Percentiles rank a stretch among this genome's conserved stretches.
Evolutionary conservation across 2,797 vertebrate genomes (phyloP).

Genomic region (Martes flavigula): DNA sequence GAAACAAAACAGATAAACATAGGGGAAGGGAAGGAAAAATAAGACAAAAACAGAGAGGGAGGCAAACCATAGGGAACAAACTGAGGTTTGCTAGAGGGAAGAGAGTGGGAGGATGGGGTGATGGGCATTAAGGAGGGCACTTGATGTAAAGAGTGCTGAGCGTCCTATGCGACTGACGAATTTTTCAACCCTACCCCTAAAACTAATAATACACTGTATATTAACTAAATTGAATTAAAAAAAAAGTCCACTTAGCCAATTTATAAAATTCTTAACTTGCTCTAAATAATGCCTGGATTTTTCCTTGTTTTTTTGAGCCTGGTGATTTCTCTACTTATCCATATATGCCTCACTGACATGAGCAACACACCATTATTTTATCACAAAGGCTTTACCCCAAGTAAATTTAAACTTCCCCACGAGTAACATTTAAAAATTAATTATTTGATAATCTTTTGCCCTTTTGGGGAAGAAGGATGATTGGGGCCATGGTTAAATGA

Average conservation of each 20-base stretch:
- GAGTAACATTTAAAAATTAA: background rate
- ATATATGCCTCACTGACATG: background rate
- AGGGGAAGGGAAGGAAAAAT: background rate
- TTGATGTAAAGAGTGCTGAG: background rate
- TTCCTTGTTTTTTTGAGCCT: background rate
- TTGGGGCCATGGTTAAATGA: background rate
- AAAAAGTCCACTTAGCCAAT: background rate
- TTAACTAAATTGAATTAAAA: background rate
- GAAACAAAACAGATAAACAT: background rate
- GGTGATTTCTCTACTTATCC: background rate
- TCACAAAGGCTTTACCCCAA: background rate
- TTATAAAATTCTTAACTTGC: background rate
- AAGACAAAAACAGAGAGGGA: background rate
- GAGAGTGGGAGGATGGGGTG: background rate
- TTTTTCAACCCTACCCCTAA: background rate
- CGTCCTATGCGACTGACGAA: background rate
- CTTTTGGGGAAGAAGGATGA: background rate
- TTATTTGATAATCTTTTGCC: background rate
- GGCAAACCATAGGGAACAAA: background rate
- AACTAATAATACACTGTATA: background rate
- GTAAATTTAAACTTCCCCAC: background rate
- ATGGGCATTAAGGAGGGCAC: background rate
- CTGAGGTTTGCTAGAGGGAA: background rate
- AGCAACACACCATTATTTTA: background rate
- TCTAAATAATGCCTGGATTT: background rate